Conservation (phyloP, 2,888 invertebrate genomes). For the Aphrophora alni region DNA sequence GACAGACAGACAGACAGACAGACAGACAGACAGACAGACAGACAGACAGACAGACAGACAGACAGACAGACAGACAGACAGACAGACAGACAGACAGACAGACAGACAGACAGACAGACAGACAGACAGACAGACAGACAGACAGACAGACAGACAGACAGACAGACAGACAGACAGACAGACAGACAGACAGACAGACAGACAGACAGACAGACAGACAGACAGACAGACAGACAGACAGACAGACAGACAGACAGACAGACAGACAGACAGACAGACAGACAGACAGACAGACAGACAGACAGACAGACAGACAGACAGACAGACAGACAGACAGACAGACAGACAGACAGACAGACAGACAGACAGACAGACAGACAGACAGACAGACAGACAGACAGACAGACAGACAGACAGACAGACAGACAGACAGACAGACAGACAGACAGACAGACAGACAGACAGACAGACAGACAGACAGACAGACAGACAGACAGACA, state of each 20-base stretch:
- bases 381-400: not conserved
- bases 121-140: not conserved
- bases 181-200: not conserved
- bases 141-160: constrained; percentile 2
- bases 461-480: constrained; percentile 4
- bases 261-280: constrained; percentile 7
- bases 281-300: not conserved
- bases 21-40: not conserved
- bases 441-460: constrained; percentile 7
- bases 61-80: constrained; percentile 7
- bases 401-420: not conserved
- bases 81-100: not conserved
- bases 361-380: constrained; percentile 7
- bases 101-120: not conserved
- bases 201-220: not conserved
- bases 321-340: not conserved
- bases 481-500: not conserved
- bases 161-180: constrained; percentile 7
- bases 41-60: not conserved
- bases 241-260: constrained; percentile 7
- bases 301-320: not conserved
- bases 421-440: not conserved
- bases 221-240: not conserved
- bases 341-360: constrained; percentile 7
- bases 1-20: not conserved